These are phyloP conservation scores for Coluber constrictor DNA, from an alignment of 2,797 vertebrate genomes.

Conservation along the genomic window DNA sequence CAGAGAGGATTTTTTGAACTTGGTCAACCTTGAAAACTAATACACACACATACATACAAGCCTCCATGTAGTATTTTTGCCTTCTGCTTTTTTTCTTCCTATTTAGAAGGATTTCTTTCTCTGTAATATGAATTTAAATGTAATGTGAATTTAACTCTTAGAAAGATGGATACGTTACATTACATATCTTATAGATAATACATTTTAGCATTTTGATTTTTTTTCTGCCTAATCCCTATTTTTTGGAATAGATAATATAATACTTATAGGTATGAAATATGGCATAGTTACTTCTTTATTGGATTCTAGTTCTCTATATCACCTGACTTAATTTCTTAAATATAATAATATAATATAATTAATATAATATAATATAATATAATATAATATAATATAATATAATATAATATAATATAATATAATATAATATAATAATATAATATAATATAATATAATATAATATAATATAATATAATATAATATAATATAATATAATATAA, in stretches of 20 bases:
- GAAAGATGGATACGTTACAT: background rate
- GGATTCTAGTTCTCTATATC: background rate
- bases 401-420: too few species aligned
- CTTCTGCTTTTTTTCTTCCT: background rate
- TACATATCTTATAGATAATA: background rate
- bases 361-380: too few species aligned
- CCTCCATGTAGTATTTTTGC: background rate
- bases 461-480: too few species aligned
- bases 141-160: background rate
- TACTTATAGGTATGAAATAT: background rate
- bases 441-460: too few species aligned
- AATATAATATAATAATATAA: too few species aligned
- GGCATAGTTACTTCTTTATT: background rate
- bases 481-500: too few species aligned
- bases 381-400: too few species aligned
- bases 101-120: background rate
- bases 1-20: background rate
- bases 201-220: background rate
- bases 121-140: background rate
- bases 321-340: background rate
- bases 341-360: too few species aligned
- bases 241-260: background rate
- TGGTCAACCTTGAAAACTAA: background rate
- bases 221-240: background rate
- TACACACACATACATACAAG: background rate